phyloP scores from a whole-genome alignment of 2,113 vertebrate species.

The Calyptommatus sinebrachiatus region DNA sequence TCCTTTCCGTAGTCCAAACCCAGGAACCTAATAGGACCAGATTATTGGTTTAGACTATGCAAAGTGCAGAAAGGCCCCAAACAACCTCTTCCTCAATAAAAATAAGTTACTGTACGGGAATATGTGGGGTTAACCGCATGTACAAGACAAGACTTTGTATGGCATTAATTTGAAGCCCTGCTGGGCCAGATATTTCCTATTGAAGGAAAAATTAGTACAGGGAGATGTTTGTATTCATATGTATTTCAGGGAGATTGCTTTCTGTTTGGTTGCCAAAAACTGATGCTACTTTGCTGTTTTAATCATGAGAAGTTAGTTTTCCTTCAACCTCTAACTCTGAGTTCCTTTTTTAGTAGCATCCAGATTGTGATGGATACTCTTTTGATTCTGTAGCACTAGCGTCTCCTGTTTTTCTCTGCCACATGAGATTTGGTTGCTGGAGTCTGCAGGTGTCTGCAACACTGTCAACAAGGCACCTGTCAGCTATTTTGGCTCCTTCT shows the following conservation, averaged over 20 bases:
- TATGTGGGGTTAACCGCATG: too few species aligned
- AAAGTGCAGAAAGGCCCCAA: too few species aligned
- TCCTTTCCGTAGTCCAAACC: too few species aligned
- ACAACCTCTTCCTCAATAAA: neutral
- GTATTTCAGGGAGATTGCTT: neutral
- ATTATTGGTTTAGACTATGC: too few species aligned
- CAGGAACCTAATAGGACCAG: too few species aligned
- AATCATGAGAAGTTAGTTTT: neutral
- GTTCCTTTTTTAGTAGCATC: neutral
- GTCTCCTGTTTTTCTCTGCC: constrained; percentile 15
- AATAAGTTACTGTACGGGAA: too few species aligned
- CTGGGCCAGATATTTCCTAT: neutral
- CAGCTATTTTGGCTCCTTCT: constrained; percentile 55
- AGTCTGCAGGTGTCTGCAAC: constrained; percentile 52
- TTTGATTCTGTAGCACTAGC: constrained; percentile 7
- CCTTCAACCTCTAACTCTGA: neutral
- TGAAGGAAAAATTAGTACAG: neutral
- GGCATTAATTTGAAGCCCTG: neutral
- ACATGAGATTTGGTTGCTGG: constrained; percentile 34
- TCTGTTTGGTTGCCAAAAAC: neutral
- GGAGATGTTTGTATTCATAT: neutral
- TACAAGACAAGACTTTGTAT: neutral
- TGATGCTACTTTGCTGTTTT: too few species aligned
- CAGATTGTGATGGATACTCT: neutral
- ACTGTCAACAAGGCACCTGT: constrained; percentile 67